phyloP scores from a whole-genome alignment of 2,888 invertebrate genomes.

The Lobophora halterata region DNA sequence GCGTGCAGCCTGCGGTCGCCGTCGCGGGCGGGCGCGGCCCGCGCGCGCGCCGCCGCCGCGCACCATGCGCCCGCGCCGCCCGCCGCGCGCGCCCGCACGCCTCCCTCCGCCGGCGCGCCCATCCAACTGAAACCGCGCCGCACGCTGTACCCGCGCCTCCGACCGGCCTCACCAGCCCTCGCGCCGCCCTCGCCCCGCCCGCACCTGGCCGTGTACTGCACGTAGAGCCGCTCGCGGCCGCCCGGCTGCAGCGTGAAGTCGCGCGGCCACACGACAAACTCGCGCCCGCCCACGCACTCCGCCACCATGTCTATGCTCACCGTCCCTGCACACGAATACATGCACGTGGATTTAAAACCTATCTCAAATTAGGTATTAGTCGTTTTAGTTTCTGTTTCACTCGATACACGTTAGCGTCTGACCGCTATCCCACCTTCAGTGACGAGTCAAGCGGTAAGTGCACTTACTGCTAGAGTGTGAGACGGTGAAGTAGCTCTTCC shows the following conservation, averaged over 20 bases:
- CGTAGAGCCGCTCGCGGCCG: conserved; percentile 39
- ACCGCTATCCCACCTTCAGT: too few species aligned
- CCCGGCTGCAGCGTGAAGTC: conserved; percentile 41
- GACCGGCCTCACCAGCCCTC: conserved; percentile 12
- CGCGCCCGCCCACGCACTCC: conserved; percentile 41
- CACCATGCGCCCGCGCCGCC: conserved; percentile 37
- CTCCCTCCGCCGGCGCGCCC: conserved; percentile 34
- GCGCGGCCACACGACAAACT: conserved; percentile 47
- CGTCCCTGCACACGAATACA: conserved; percentile 35
- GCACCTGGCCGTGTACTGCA: conserved; percentile 57
- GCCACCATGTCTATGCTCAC: conserved; percentile 39
- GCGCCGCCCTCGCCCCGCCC: too few species aligned
- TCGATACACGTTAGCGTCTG: too few species aligned
- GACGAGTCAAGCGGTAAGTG: too few species aligned
- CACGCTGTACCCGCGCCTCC: conserved; percentile 18
- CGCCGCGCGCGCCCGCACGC: conserved; percentile 17
- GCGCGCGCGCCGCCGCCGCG: conserved; percentile 32
- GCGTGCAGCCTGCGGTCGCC: conserved; percentile 28
- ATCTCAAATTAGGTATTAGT: too few species aligned
- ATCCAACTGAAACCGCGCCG: conserved; percentile 25
- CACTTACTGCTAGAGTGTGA: conserved; percentile 60
- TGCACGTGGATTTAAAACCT: too few species aligned
- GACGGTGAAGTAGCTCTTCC: conserved; percentile 56
- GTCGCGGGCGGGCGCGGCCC: conserved; percentile 42
- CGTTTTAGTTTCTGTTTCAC: too few species aligned